Evolutionary conservation across 92 coral and sea anemone genomes (phyloP).

Genomic region (Zoanthus solanderi): DNA sequence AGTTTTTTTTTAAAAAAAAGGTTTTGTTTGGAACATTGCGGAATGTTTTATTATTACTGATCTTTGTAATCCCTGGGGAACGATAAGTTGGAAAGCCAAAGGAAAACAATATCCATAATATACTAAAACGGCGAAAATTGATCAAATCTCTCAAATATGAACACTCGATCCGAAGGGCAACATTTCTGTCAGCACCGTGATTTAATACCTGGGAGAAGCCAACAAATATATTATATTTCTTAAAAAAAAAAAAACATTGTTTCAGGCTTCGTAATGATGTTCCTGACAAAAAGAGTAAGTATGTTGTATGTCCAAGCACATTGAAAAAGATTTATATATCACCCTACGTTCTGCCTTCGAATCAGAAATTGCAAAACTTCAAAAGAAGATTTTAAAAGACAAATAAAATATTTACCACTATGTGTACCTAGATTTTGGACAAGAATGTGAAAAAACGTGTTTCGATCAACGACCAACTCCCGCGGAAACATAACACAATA

Average conservation of each 20-base stretch:
- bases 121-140: constrained; percentile 29
- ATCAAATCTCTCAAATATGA: constrained; percentile 31
- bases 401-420: not conserved
- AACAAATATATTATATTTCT: not conserved
- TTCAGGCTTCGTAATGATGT: not conserved
- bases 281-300: not conserved
- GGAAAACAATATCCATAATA: not conserved
- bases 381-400: not conserved
- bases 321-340: not conserved
- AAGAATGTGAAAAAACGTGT: not conserved
- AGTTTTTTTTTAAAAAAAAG: not conserved
- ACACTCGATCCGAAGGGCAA: not conserved
- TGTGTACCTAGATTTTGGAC: not conserved
- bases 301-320: not conserved
- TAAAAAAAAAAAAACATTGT: not conserved
- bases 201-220: not conserved
- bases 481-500: not conserved
- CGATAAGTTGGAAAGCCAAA: not conserved
- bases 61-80: constrained; percentile 5
- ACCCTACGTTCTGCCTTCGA: not conserved
- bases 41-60: not conserved
- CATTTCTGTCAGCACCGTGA: not conserved
- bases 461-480: not conserved
- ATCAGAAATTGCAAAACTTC: not conserved
- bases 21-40: constrained; percentile 1